Base-by-base conservation (phyloP, 2,113 vertebrate species). In the Syngnathus floridae region DNA sequence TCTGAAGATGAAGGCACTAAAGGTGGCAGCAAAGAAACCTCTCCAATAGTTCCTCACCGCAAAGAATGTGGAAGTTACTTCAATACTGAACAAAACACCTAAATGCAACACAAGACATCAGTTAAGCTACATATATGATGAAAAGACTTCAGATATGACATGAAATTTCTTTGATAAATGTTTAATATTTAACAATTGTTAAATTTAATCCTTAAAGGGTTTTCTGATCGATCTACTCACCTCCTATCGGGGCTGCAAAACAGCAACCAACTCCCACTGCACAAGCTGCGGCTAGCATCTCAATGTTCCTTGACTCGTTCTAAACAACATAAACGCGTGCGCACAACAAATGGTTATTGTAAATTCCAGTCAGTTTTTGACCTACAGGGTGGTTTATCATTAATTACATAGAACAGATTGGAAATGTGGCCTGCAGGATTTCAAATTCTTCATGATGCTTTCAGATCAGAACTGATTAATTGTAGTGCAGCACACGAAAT, bases 41-140 rank as follows among this genome's bases (percentile, higher is more conserved):
- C 97, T 93, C 97, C 97, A 99, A 68, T 99, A 99, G 88, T 99
- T 98, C 66, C 97, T 91, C 73, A 98, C 97, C 0, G 97, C 96
- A 0, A 98, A 99, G 89, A 97, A 98, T 2, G 95, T 98, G 51
- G 96, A 98, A 2, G 97, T 99, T 86, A 98, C 97, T 80, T 99
- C 97, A 0, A 99, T 99, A 84, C 97, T 98, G 90, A 99, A 99
- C 48, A 99, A 89, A 58, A 99, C 96, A 0, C 96, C 96, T 98
- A 81, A 0, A 71, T 68, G 71, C 41, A 36, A 68, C 31, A 49
- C 51, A 46, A 16, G 41, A 9, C 3, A 11, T 59, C 57, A 59
- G 10, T 59, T 59, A 40, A 11, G 36, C 36, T 22, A n/a, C n/a
- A n/a, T 12, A 2, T 10, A 12, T 40, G 5, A 40, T n/a, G 11